Conservation (phyloP, 2,888 invertebrate species). For the Caenorhabditis japonica region DNA sequence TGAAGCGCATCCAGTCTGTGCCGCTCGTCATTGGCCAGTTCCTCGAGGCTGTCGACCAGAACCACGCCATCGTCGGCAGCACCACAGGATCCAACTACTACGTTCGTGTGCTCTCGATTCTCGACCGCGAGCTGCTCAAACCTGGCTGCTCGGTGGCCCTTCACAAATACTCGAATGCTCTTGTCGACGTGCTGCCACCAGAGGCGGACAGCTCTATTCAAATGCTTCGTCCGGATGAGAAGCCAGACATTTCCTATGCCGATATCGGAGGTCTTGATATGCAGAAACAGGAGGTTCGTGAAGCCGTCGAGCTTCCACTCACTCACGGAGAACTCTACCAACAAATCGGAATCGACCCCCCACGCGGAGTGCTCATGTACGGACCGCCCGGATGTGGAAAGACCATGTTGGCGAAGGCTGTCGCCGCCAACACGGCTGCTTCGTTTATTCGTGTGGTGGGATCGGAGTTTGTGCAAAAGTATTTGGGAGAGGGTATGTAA, state of each 20-base stretch:
- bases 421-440: constrained; percentile 81
- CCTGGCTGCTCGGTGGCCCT: constrained; percentile 98
- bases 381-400: constrained; percentile 99
- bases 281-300: constrained; percentile 98
- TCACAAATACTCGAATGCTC: constrained; percentile 99
- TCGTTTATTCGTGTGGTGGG: constrained; percentile 99
- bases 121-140: constrained; percentile 95
- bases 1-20: constrained; percentile 98
- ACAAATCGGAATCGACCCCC: constrained; percentile 96
- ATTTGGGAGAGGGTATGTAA: constrained; percentile 94
- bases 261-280: constrained; percentile 99
- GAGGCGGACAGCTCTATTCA: constrained; percentile 99
- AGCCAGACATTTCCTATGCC: constrained; percentile 93
- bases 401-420: constrained; percentile 94
- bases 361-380: constrained; percentile 96
- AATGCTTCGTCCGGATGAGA: constrained; percentile 87
- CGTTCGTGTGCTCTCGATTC: constrained; percentile 96
- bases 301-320: constrained; percentile 96
- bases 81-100: constrained; percentile 99
- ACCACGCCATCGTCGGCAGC: constrained; percentile 98
- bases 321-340: constrained; percentile 98
- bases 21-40: constrained; percentile 99
- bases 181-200: constrained; percentile 97
- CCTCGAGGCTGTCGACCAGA: constrained; percentile 98
- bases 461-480: constrained; percentile 99